These are phyloP conservation scores for Rhodeus uyekii DNA, from an alignment of 2,797 vertebrate genomes.

Conservation along the genomic window DNA sequence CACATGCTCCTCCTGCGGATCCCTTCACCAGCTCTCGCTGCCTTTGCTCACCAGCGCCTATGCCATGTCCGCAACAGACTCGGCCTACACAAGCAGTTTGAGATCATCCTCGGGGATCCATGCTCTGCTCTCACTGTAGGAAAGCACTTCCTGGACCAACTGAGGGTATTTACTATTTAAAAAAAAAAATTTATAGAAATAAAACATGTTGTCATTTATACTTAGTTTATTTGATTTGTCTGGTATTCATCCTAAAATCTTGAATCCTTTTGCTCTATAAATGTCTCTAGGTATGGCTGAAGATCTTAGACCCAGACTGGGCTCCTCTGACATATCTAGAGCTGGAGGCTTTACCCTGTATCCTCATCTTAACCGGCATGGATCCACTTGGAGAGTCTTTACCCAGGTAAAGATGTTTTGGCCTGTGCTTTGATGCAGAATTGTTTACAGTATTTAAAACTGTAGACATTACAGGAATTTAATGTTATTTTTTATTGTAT, in stretches of 20 bases:
- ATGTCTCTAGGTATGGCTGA: constrained; percentile 85
- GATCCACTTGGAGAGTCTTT: constrained; percentile 93
- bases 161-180: constrained; percentile 79
- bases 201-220: neutral
- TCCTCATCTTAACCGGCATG: constrained; percentile 92
- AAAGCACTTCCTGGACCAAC: constrained; percentile 87
- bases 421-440: no score
- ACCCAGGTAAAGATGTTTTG: no score
- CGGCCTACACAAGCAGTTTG: constrained; percentile 89
- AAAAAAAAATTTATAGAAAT: neutral
- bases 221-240: neutral
- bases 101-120: constrained; percentile 91
- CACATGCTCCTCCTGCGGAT: constrained; percentile 96
- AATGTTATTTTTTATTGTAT: neutral
- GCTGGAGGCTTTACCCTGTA: constrained; percentile 93
- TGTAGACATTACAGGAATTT: neutral
- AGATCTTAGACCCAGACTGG: constrained; percentile 91
- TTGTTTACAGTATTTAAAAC: no score
- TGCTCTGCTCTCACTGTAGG: constrained; percentile 82
- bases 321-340: constrained; percentile 91
- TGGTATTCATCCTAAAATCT: neutral
- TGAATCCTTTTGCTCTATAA: neutral
- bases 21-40: constrained; percentile 88
- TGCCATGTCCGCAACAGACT: constrained; percentile 86
- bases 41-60: constrained; percentile 87